These are phyloP conservation scores for Meleagris gallopavo DNA, from an alignment of 2,113 vertebrate genomes.

Conservation along the genomic window DNA sequence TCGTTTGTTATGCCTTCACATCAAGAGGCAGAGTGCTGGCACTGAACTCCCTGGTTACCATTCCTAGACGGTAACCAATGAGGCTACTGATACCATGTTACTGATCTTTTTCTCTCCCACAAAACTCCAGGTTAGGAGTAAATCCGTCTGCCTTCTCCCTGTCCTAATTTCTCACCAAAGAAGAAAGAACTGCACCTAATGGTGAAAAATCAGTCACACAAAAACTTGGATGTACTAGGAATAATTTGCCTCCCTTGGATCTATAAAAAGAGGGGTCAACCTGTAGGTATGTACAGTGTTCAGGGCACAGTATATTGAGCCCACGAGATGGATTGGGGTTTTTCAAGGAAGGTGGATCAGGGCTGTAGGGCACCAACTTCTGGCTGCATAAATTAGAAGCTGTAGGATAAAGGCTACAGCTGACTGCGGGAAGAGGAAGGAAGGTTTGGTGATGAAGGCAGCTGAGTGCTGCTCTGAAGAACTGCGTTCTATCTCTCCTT, in stretches of 20 bases:
- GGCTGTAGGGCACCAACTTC: background rate
- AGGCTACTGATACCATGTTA: background rate
- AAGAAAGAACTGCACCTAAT: background rate
- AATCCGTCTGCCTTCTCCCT: background rate
- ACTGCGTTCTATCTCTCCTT: background rate
- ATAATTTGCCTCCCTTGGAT: background rate
- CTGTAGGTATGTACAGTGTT: background rate
- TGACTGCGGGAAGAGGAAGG: background rate
- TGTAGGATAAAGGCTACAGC: background rate
- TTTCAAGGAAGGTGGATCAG: background rate
- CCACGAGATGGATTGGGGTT: background rate
- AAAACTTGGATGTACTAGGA: background rate
- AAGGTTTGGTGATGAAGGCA: background rate
- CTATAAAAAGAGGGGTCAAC: background rate
- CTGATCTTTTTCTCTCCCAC: background rate
- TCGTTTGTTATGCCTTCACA: background rate
- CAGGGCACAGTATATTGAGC: background rate
- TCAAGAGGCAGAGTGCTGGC: background rate
- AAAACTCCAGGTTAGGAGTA: background rate
- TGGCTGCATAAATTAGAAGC: background rate
- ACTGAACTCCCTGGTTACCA: background rate
- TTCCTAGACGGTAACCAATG: accelerated
- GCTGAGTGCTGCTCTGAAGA: background rate
- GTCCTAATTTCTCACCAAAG: background rate
- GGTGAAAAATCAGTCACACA: background rate